phyloP scores from a whole-genome alignment of 2,797 vertebrate genomes.

The Kryptolebias ocellatus region DNA sequence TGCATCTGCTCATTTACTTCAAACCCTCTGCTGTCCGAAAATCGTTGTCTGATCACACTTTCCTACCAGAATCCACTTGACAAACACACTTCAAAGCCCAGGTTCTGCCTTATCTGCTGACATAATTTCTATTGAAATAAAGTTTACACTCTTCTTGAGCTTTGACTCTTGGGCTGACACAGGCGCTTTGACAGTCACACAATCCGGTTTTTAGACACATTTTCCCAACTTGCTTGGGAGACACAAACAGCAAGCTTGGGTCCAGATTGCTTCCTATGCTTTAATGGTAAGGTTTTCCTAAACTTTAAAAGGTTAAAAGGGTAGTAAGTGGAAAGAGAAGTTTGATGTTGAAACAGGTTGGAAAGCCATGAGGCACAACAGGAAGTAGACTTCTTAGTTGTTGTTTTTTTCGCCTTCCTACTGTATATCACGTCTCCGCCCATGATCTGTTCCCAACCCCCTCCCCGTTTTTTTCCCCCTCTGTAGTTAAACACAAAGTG shows the following conservation, averaged over 20 bases:
- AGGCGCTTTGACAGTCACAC: not conserved
- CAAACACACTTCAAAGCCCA: not conserved
- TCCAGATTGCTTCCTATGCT: not conserved
- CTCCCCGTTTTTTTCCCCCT: conserved; percentile 18
- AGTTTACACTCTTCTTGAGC: conserved; percentile 2
- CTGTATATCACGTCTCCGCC: conserved; percentile 11
- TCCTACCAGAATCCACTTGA: not conserved
- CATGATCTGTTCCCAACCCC: conserved; percentile 29
- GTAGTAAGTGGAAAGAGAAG: too few species aligned
- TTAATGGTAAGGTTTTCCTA: too few species aligned
- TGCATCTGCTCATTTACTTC: too few species aligned
- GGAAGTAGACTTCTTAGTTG: not conserved
- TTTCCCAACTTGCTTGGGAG: not conserved
- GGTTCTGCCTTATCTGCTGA: too few species aligned
- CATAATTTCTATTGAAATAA: not conserved
- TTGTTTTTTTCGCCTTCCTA: conserved; percentile 22
- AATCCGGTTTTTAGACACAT: not conserved
- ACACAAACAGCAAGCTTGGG: not conserved
- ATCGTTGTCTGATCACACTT: too few species aligned
- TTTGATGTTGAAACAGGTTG: too few species aligned
- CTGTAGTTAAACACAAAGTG: conserved; percentile 31
- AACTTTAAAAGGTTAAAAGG: too few species aligned
- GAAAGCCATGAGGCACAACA: not conserved
- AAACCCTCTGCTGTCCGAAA: too few species aligned
- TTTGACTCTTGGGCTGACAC: not conserved